phyloP scores from a whole-genome alignment of 2,113 vertebrate genomes.

The Myodes glareolus region DNA sequence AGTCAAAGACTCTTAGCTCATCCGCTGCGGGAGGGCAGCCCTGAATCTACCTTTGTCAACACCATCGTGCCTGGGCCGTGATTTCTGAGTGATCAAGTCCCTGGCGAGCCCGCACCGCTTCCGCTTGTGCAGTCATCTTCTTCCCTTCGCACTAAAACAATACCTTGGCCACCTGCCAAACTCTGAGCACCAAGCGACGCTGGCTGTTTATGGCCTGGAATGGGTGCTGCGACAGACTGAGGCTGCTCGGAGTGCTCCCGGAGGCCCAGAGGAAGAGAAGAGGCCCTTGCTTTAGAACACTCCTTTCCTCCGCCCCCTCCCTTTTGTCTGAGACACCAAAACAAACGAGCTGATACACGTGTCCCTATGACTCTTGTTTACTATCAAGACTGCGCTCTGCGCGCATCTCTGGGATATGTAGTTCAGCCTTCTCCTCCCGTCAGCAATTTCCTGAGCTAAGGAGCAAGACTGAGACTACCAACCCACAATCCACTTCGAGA shows the following conservation, averaged over 20 bases:
- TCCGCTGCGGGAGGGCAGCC: neutral
- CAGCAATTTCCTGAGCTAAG: rapidly evolving
- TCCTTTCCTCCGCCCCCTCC: conserved; percentile 80
- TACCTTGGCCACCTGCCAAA: conserved; percentile 78
- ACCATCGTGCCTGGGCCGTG: conserved; percentile 21
- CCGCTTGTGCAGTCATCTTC: conserved; percentile 76
- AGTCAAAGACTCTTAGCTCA: conserved; percentile 3
- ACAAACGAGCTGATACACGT: conserved; percentile 85
- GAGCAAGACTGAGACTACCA: conserved; percentile 75
- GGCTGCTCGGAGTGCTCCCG: neutral
- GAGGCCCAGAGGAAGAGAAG: conserved; percentile 42
- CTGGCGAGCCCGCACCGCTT: conserved; percentile 43
- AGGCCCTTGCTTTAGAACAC: conserved; percentile 66
- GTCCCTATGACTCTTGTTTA: conserved; percentile 88
- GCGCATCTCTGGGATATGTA: conserved; percentile 81
- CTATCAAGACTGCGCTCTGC: conserved; percentile 76
- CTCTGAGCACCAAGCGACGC: neutral
- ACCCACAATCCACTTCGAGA: conserved; percentile 66
- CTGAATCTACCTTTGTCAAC: neutral
- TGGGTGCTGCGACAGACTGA: neutral
- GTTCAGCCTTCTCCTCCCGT: neutral
- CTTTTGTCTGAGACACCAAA: conserved; percentile 79
- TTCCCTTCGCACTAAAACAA: conserved; percentile 79
- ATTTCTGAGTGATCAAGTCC: conserved; percentile 65
- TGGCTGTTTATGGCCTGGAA: neutral